These are phyloP conservation scores for Dicerorhinus sumatrensis DNA, from an alignment of 2,113 vertebrate genomes.

Conservation along the genomic window DNA sequence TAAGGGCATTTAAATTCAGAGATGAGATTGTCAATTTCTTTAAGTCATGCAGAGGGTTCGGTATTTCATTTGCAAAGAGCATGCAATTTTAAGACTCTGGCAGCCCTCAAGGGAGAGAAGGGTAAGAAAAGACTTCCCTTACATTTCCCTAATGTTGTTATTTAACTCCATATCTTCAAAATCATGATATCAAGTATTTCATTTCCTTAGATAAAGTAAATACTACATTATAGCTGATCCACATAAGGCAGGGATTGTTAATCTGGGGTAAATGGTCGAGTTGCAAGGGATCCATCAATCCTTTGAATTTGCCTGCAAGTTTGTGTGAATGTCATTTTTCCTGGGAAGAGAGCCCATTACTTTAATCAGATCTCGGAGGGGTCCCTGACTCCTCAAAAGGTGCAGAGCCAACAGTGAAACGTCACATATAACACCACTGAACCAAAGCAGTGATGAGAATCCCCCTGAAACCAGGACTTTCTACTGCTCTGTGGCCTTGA, in stretches of 20 bases:
- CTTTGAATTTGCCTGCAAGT: not conserved
- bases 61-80: slow-evolving; percentile 9
- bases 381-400: not conserved
- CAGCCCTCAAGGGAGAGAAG: not conserved
- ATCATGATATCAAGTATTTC: not conserved
- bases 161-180: not conserved
- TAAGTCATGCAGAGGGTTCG: slow-evolving; percentile 14
- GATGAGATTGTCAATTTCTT: slow-evolving; percentile 70
- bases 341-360: not conserved
- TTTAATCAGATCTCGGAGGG: slow-evolving; percentile 36
- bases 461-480: not conserved
- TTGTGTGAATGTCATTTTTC: slow-evolving; percentile 33
- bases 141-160: not conserved
- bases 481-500: not conserved
- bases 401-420: not conserved
- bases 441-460: not conserved
- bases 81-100: not conserved
- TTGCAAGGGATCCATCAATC: not conserved
- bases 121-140: not conserved
- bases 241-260: not conserved
- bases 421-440: not conserved
- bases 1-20: slow-evolving; percentile 69
- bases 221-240: not conserved
- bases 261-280: not conserved
- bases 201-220: slow-evolving; percentile 44